These are phyloP conservation scores for Clostera curtula DNA, from an alignment of 2,888 invertebrate species.

Conservation along the genomic window DNA sequence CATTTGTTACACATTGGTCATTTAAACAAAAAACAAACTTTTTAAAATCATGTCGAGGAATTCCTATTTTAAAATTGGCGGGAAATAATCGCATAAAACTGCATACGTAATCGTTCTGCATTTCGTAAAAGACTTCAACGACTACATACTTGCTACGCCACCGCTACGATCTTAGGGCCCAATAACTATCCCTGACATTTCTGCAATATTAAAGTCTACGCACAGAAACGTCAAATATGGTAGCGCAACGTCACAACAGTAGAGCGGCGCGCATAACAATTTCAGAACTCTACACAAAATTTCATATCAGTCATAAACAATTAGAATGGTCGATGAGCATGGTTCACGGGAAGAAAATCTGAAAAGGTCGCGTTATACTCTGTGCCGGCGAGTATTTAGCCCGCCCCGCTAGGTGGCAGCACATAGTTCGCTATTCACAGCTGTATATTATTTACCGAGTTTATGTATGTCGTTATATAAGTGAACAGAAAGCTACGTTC, in stretches of 20 bases:
- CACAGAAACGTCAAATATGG: slow-evolving; percentile 14
- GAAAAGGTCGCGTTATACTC: slow-evolving; percentile 45
- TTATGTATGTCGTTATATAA: slow-evolving; percentile 70
- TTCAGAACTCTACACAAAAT: slow-evolving; percentile 2
- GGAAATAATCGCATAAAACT: no score
- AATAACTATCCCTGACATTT: slow-evolving; percentile 12
- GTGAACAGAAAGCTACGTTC: slow-evolving; percentile 72
- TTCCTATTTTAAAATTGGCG: background rate
- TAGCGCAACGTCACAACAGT: slow-evolving; percentile 6
- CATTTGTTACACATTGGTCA: no score
- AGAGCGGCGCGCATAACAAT: background rate
- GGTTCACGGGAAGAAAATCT: slow-evolving; percentile 46
- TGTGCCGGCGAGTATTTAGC: slow-evolving; percentile 42
- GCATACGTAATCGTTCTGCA: slow-evolving; percentile 17
- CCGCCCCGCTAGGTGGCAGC: slow-evolving; percentile 70
- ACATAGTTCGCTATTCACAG: slow-evolving; percentile 66
- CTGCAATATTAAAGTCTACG: slow-evolving; percentile 17
- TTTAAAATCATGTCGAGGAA: background rate
- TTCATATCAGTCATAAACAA: slow-evolving; percentile 12
- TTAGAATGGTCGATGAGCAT: slow-evolving; percentile 35
- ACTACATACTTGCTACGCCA: slow-evolving; percentile 18
- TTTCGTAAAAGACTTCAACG: slow-evolving; percentile 41
- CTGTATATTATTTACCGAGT: slow-evolving; percentile 68
- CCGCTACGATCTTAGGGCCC: slow-evolving; percentile 25
- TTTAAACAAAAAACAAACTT: no score